These are phyloP conservation scores for Mesorhabditis spiculigera DNA, from an alignment of 2,888 invertebrate genomes.

Conservation along the genomic window DNA sequence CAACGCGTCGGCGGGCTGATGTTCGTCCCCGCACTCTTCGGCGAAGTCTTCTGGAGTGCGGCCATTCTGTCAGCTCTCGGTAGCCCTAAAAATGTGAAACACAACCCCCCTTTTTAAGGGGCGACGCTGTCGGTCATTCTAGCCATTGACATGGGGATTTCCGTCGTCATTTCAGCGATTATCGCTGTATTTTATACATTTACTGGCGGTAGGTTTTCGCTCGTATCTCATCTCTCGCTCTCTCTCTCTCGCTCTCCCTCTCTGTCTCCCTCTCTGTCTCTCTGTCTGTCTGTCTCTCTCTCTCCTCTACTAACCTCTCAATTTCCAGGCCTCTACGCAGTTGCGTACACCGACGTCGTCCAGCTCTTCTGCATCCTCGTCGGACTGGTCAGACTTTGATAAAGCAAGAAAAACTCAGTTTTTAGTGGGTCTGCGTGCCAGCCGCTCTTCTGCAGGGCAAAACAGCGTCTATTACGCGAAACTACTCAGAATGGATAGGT, in stretches of 20 bases:
- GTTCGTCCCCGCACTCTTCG: slow-evolving; percentile 90
- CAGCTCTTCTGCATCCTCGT: slow-evolving; percentile 96
- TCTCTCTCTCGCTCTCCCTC: too few relatives aligned
- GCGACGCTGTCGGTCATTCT: slow-evolving; percentile 94
- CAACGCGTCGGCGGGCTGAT: slow-evolving; percentile 94
- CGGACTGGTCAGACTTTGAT: slow-evolving; percentile 70
- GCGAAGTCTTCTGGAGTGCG: slow-evolving; percentile 98
- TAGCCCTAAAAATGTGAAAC: slow-evolving; percentile 58
- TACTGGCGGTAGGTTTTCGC: slow-evolving; percentile 20
- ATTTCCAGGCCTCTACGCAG: slow-evolving; percentile 81
- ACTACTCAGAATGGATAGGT: slow-evolving; percentile 81
- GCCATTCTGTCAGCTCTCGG: slow-evolving; percentile 92
- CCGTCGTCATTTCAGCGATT: slow-evolving; percentile 88
- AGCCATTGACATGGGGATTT: slow-evolving; percentile 85
- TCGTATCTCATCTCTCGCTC: too few relatives aligned
- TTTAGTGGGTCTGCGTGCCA: slow-evolving; percentile 90
- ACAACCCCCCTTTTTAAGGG: slow-evolving; percentile 57
- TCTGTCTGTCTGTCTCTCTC: too few relatives aligned
- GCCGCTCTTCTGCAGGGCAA: slow-evolving; percentile 86
- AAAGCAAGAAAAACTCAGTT: neutral
- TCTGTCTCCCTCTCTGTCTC: too few relatives aligned
- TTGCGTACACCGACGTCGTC: slow-evolving; percentile 97
- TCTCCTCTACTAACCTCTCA: neutral
- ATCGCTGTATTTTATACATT: slow-evolving; percentile 96
- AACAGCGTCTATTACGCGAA: slow-evolving; percentile 72